These are phyloP conservation scores for Plutella xylostella DNA, from an alignment of 2,888 invertebrate genomes.

Conservation along the genomic window DNA sequence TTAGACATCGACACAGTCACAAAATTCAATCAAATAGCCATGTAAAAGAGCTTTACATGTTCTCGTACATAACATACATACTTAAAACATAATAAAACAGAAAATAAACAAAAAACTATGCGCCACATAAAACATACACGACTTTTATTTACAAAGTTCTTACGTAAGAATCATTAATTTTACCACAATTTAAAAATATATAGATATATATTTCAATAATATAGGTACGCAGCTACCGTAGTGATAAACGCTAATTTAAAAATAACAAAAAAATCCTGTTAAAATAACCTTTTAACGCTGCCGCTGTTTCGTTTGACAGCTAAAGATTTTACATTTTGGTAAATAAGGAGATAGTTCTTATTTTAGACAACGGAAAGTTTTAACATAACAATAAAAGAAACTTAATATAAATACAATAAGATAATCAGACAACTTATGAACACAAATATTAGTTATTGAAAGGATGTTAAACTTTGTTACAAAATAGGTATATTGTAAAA, in stretches of 20 bases:
- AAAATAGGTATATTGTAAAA: neutral
- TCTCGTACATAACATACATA: constrained; percentile 49
- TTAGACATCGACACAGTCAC: constrained; percentile 68
- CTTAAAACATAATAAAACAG: constrained; percentile 35
- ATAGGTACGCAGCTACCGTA: too few species aligned
- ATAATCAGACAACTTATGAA: neutral
- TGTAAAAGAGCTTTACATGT: constrained; percentile 25
- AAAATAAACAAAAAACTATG: constrained; percentile 54
- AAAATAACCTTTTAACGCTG: too few species aligned
- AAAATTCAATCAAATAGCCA: constrained; percentile 21
- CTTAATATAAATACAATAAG: neutral
- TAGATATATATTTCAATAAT: too few species aligned
- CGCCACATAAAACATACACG: constrained; percentile 66
- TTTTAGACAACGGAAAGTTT: constrained; percentile 28
- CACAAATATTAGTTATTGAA: neutral
- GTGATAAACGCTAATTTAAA: too few species aligned
- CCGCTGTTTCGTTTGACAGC: too few species aligned
- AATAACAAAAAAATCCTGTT: too few species aligned
- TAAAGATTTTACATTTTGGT: constrained; percentile 10
- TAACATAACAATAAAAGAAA: neutral
- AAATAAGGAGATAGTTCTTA: constrained; percentile 23
- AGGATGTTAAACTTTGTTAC: neutral
- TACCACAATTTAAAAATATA: constrained; percentile 63
- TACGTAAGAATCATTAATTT: constrained; percentile 13
- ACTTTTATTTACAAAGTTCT: constrained; percentile 53